phyloP scores from a whole-genome alignment of 2,888 invertebrate genomes.

The Stenodera caucasica region DNA sequence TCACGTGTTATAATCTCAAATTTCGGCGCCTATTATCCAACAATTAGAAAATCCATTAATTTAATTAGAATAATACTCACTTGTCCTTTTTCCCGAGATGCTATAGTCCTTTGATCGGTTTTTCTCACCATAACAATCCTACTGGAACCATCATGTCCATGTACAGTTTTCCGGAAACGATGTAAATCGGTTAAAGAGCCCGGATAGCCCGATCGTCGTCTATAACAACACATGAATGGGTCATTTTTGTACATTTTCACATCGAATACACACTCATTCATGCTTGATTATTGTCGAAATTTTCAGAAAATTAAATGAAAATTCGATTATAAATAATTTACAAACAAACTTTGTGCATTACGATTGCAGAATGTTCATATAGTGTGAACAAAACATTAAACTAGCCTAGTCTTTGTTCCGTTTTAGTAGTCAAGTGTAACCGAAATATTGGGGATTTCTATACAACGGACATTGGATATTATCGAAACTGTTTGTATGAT shows the following conservation, averaged over 20 bases:
- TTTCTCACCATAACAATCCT: conserved; percentile 70
- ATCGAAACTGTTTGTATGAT: conserved; percentile 1
- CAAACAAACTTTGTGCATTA: conserved; percentile 28
- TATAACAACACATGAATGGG: conserved; percentile 42
- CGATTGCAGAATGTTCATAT: conserved; percentile 41
- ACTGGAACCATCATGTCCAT: conserved; percentile 59
- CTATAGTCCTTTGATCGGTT: conserved; percentile 68
- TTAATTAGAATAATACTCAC: no score
- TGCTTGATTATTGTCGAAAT: no score
- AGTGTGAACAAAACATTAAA: conserved; percentile 43
- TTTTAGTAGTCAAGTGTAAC: conserved; percentile 54
- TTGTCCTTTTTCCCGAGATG: conserved; percentile 61
- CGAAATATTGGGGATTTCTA: conserved; percentile 32
- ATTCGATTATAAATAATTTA: no score
- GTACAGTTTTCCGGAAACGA: conserved; percentile 51
- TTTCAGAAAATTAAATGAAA: no score
- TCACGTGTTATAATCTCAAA: conserved; percentile 67
- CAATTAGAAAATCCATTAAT: no score
- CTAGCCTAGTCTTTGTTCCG: conserved; percentile 52
- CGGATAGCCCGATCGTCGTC: conserved; percentile 49
- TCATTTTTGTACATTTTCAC: conserved; percentile 37
- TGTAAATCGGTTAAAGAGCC: conserved; percentile 52
- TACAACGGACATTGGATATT: conserved; percentile 13
- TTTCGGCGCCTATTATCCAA: conserved; percentile 61
- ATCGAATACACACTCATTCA: conserved; percentile 28